Percentiles rank a stretch among this genome's conserved stretches.
Evolutionary conservation across 92 coral and sea anemone genomes (phyloP).

Genomic region (Heliopora coerulea): DNA sequence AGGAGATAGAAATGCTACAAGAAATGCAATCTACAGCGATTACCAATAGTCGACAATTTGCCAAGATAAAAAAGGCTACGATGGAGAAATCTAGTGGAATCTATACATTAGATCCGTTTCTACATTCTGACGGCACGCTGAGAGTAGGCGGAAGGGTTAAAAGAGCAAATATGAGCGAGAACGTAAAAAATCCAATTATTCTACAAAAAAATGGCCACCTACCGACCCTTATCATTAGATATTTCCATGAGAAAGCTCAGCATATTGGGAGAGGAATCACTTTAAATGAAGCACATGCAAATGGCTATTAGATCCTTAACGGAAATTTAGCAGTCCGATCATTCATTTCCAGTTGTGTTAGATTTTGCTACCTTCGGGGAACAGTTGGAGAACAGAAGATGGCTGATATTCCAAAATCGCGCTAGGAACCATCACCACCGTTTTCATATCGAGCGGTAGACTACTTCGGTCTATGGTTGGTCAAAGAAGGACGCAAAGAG

Average conservation of each 20-base stretch:
- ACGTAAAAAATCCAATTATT: constrained; percentile 50
- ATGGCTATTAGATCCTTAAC: constrained; percentile 58
- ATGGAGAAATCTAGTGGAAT: constrained; percentile 36
- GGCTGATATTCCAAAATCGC: background rate
- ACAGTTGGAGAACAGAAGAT: background rate
- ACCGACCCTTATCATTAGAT: constrained; percentile 38
- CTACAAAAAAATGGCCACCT: constrained; percentile 47
- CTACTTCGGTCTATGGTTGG: background rate
- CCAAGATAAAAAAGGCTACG: background rate
- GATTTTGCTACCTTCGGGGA: background rate
- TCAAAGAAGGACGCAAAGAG: constrained; percentile 2
- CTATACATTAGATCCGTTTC: constrained; percentile 57
- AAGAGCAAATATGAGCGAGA: constrained; percentile 27
- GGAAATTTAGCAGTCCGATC: constrained; percentile 49
- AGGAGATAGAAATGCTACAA: constrained; percentile 32
- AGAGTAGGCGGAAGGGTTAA: constrained; percentile 58
- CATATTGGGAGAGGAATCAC: constrained; percentile 68
- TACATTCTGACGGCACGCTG: constrained; percentile 49
- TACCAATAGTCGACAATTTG: constrained; percentile 5
- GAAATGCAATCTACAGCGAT: background rate
- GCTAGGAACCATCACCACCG: background rate
- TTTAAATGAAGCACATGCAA: constrained; percentile 44
- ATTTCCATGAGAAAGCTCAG: constrained; percentile 38
- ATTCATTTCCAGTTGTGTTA: background rate
- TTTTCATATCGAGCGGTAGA: background rate